Evolutionary conservation across 2,797 vertebrate species (phyloP).

Genomic region (Urosaurus nigricauda): DNA sequence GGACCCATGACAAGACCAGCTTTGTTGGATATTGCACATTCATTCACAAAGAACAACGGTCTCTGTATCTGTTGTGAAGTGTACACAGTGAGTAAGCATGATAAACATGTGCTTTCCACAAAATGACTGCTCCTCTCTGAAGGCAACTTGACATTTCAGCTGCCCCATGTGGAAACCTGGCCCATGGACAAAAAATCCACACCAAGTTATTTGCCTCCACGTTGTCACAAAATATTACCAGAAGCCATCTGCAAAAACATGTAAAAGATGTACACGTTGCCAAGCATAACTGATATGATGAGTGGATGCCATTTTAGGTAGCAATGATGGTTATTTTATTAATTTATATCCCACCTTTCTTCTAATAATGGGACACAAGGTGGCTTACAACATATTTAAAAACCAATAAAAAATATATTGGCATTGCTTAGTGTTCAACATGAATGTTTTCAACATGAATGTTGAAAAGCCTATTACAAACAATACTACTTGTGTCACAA

Average conservation of each 20-base stretch:
- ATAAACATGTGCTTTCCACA: neutral
- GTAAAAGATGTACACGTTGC: no score
- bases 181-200: no score
- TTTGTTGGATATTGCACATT: slow-evolving; percentile 91
- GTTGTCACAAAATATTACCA: neutral
- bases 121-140: neutral
- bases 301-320: neutral
- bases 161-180: neutral
- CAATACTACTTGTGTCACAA: no score
- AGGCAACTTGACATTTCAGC: neutral
- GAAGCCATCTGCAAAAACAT: neutral
- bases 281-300: neutral
- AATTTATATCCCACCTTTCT: no score
- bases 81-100: slow-evolving; percentile 91
- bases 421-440: no score
- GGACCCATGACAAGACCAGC: slow-evolving; percentile 89
- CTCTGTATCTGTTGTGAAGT: slow-evolving; percentile 93
- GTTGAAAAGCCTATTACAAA: no score
- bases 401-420: no score
- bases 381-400: neutral
- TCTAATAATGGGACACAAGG: no score
- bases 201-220: neutral
- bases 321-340: no score
- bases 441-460: no score
- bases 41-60: slow-evolving; percentile 92